phyloP scores from a whole-genome alignment of 2,113 vertebrate genomes.

The Nanorana parkeri region DNA sequence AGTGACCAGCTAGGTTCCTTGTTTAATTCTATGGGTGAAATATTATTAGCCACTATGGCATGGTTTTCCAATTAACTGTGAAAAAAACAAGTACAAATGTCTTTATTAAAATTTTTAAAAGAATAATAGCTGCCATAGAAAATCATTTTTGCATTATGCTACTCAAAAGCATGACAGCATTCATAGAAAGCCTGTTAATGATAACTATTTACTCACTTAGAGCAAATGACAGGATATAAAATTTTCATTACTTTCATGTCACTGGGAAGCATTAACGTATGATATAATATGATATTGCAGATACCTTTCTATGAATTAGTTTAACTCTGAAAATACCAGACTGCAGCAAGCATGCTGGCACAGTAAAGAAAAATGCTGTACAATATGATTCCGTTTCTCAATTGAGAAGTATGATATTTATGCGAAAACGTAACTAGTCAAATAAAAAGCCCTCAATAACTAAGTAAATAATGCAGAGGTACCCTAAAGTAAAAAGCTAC shows the following conservation, averaged over 20 bases:
- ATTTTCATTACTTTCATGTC: slow-evolving; percentile 11
- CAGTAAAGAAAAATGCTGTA: no score
- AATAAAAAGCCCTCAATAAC: no score
- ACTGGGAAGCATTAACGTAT: neutral
- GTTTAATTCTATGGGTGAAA: no score
- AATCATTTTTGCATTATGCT: neutral
- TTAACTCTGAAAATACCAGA: no score
- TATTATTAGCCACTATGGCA: no score
- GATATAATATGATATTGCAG: neutral
- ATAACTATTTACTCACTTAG: neutral
- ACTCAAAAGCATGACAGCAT: neutral
- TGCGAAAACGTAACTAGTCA: no score
- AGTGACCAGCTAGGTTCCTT: no score
- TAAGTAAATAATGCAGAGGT: no score
- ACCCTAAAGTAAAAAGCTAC: no score
- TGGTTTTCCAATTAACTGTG: neutral
- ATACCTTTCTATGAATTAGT: neutral
- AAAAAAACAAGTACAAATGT: neutral
- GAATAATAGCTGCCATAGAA: neutral
- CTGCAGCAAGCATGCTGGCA: no score
- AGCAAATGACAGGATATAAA: neutral
- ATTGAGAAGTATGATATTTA: no score
- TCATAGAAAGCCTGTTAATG: neutral
- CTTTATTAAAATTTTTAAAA: neutral
- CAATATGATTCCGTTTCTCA: no score